Conservation (phyloP, 2,113 vertebrate genomes). For the Gallinago media region DNA sequence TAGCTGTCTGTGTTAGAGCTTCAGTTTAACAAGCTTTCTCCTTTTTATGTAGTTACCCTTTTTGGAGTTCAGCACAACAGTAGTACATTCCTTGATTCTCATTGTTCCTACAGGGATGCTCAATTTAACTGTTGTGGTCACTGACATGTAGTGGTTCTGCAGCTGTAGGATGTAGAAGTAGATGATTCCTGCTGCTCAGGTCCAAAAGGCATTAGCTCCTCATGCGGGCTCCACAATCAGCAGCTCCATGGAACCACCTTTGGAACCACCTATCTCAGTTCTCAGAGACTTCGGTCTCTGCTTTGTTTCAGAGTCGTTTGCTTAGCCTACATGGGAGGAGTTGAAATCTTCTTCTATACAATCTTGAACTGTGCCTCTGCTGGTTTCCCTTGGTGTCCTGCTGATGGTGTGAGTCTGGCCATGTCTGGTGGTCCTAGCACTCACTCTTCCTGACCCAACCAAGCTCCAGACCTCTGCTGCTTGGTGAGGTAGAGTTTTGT, state of each 20-base stretch:
- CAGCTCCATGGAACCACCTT: not conserved
- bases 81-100: not conserved
- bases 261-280: not conserved
- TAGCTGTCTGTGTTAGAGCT: not conserved
- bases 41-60: conserved; percentile 4
- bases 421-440: not conserved
- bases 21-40: conserved; percentile 5
- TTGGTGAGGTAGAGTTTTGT: not conserved
- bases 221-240: not conserved
- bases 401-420: accelerated
- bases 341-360: not conserved
- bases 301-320: not conserved
- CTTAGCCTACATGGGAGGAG: not conserved
- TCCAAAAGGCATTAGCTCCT: not conserved
- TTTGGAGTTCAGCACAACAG: not conserved
- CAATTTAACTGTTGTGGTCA: not conserved
- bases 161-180: not conserved
- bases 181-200: not conserved
- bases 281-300: not conserved
- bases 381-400: not conserved
- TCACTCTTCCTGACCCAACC: not conserved
- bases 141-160: not conserved
- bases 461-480: not conserved
- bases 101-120: not conserved
- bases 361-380: accelerated